Evolutionary conservation across 1,140 invertebrate genomes (phyloP).

Genomic region (Procambarus virginalis): DNA sequence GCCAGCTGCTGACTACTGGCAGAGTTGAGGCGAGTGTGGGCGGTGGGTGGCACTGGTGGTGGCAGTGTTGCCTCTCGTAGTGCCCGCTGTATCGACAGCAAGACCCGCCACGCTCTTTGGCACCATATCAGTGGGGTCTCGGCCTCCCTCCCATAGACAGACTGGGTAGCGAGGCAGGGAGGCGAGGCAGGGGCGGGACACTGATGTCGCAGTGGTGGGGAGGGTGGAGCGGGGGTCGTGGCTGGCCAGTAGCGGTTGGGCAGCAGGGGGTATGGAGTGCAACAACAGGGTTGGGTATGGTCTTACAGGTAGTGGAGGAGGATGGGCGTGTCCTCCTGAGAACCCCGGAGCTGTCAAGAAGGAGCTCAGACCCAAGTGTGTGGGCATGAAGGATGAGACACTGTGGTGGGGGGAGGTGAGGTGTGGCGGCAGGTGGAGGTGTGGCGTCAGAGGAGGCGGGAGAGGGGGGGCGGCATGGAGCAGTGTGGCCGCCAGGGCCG

Average conservation of each 20-base stretch:
- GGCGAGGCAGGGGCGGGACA: constrained; percentile 19
- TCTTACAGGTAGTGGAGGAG: constrained; percentile 29
- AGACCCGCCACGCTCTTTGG: not conserved
- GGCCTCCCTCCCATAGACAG: constrained; percentile 46
- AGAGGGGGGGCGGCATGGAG: constrained; percentile 85
- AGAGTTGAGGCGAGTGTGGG: not conserved
- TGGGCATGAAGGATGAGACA: constrained; percentile 39
- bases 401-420: constrained; percentile 31
- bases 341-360: constrained; percentile 21
- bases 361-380: constrained; percentile 23
- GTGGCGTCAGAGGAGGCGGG: constrained; percentile 34
- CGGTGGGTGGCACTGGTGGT: not conserved
- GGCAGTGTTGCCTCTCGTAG: not conserved
- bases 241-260: constrained; percentile 51
- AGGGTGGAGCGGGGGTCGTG: constrained; percentile 54
- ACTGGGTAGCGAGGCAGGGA: constrained; percentile 4
- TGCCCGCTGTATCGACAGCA: not conserved
- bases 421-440: constrained; percentile 23
- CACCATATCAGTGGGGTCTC: not conserved
- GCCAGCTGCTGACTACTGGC: not conserved
- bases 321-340: not conserved
- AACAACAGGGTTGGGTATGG: constrained; percentile 57
- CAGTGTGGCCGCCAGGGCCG: constrained; percentile 90
- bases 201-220: not conserved
- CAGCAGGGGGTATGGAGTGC: constrained; percentile 50